Base-by-base conservation (phyloP, 2,888 invertebrate genomes). In the Caprella mutica region DNA sequence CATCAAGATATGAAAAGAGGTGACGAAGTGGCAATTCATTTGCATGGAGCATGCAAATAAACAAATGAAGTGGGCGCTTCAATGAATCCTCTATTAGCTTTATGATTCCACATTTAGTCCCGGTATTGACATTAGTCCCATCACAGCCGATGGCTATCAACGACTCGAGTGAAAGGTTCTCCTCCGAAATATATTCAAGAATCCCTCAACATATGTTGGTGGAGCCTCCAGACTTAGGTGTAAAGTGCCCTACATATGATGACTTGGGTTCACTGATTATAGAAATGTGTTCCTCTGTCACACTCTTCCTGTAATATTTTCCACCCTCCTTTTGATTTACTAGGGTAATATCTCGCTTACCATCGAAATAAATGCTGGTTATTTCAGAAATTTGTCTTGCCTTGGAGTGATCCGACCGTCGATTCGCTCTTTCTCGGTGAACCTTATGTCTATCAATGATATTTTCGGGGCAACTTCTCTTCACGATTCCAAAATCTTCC, bases 141-240 rank as follows among this genome's bases (percentile, higher is more conserved):
- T 51, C 6, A 35, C 9, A 3, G 5, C 2, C 3, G 59, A 55
- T 24, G 26, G 8, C 3, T 55, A 58, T 2, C 58, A 50, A 12
- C 58, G 56, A 17, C 62, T 62, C 2, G 58, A 19, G 33, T 63
- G 52, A 53, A 65, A 65, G 6, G 60, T 38, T 38, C 26, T 51
- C 14, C 9, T 14, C 14, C 12, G 9, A 12, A 35, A 35, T 9
- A 35, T 12, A 35, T 14, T 35, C 14, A 0, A 65, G 12, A 4
- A 55, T 23, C 12, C 59, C 35, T 14, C 14, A 12, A 35, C 12
- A 35, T 12, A 35, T 35, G 35, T 35, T 35, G 14, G 35, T 35
- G 9, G 35, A 35, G 14, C 14, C 14, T 35, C 35, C 35, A 35
- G 35, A 12, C 35, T 12, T 14, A 35, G 35, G 35, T 12, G 35